Base-by-base conservation (phyloP, 2,797 vertebrate genomes). In the Prionace glauca region DNA sequence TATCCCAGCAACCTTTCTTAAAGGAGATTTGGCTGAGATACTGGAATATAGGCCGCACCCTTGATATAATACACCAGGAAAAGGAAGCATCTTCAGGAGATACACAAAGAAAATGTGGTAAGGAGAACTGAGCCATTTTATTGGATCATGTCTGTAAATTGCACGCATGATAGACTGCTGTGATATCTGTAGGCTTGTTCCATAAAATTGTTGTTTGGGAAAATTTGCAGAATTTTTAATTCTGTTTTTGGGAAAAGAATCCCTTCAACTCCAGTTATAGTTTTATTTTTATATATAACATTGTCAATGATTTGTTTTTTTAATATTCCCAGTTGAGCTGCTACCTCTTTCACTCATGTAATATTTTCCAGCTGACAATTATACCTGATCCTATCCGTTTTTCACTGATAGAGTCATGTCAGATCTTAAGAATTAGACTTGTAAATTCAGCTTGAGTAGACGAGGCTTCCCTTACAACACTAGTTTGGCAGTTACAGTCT, bases 391-490 rank as follows among this genome's bases (percentile, higher is more conserved):
- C 62, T 92, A 92, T 92, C 90, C 67, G 65, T 92, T 92, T 92
- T 92, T 65, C 65, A 92, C 9, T 67, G 90, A 92, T 60, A 92
- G 90, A 62, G 36, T 91, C 90, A 92, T 67, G 90, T 92, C 90
- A 67, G 20, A 29, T 60, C 18, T 67, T 65, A 67, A 41, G 90
- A 65, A 92, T 67, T 92, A 65, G 90, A 92, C 62, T 69, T 3
- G 65, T 92, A 67, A 92, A 65, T 92, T 41, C 62, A 69, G 65
- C 90, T 36, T 92, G 62, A 92, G 62, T 65, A 92, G 65, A 92
- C 62, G 90, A 92, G 90, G 90, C 32, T 92, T 92, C 90, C 90
- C 90, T 92, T 92, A 92, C 90, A 92, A 41, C 90, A 92, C 90
- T 92, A n/a, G 65, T 69, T 92, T 92, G 90, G 90, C 90, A 92